Conservation (phyloP, 2,888 invertebrate species). For the Leucoma salicis region DNA sequence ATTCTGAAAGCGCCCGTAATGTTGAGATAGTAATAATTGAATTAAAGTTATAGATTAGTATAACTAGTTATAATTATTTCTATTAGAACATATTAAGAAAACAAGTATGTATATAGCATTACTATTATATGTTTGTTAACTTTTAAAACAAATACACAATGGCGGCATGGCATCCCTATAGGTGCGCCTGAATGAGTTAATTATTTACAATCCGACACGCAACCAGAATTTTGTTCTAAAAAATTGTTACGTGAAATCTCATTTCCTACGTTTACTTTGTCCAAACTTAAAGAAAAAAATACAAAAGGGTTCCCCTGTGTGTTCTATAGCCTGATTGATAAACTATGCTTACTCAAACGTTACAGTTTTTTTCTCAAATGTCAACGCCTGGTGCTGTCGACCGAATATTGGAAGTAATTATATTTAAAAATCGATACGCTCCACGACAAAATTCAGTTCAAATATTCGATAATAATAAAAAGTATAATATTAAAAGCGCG, state of each 20-base stretch:
- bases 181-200: conserved; percentile 73
- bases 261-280: conserved; percentile 76
- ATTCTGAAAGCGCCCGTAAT: not conserved
- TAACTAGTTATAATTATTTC: not conserved
- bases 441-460: conserved; percentile 32
- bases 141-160: conserved; percentile 67
- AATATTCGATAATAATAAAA: conserved; percentile 57
- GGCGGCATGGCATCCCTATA: conserved; percentile 52
- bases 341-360: conserved; percentile 41
- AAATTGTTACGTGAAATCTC: conserved; percentile 78
- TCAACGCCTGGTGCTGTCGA: conserved; percentile 26
- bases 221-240: conserved; percentile 59
- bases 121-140: conserved; percentile 36
- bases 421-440: conserved; percentile 32
- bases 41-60: not conserved
- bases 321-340: conserved; percentile 48
- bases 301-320: conserved; percentile 55
- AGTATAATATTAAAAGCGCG: conserved; percentile 62
- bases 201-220: conserved; percentile 80
- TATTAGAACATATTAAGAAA: no score
- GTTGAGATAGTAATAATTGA: no score
- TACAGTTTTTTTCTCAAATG: conserved; percentile 31
- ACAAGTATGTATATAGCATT: no score
- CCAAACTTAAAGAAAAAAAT: conserved; percentile 49
- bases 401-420: conserved; percentile 32